Evolutionary conservation across 2,888 invertebrate species (phyloP), one percentile per base, ranked within the genome.

Genomic region (Cerceris rybyensis): DNA sequence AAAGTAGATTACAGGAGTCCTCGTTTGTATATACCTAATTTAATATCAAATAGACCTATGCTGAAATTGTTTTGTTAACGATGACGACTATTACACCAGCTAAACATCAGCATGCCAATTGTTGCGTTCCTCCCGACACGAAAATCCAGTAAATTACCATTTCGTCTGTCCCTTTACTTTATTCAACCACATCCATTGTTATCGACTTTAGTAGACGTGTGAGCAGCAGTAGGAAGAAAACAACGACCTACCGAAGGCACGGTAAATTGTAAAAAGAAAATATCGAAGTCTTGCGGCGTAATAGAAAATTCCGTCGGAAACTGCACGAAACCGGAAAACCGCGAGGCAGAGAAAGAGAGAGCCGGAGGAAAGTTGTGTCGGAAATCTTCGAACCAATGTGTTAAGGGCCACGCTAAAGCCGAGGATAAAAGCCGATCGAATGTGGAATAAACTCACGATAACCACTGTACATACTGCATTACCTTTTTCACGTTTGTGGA

Each of bases 361-460:
- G 14, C 7, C 11, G 13, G 52, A 52, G 14, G 14, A 14, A n/a
- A 16, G 55, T 55, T 58, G 13, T 11, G 58, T 13, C 41, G 58
- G 58, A 58, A 58, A 58, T 41, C 41, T 58, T 58, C 41, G 41
- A 58, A 13, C 58, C 17, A 55, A 55, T 11, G 55, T 13, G 55
- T 55, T 28, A 17, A 55, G 55, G 28, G 55, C 28, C 55, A 17
- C 17, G 7, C 9, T 13, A 7, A 55, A 17, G 17, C 17, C 7
- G n/a, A 5, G 55, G 16, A 55, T 55, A 55, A 55, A 55, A 17
- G 50, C n/a, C 7, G 28, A 50, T 50, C 50, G 50, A 50, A 13
- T n/a, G n/a, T n/a, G 50, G 46, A n/a, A 50, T n/a, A 50, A 50
- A 50, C 13, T 50, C n/a, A n/a, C n/a, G 50, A 50, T 50, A 50